phyloP scores from a whole-genome alignment of 2,797 vertebrate species.

The Crenichthys baileyi region DNA sequence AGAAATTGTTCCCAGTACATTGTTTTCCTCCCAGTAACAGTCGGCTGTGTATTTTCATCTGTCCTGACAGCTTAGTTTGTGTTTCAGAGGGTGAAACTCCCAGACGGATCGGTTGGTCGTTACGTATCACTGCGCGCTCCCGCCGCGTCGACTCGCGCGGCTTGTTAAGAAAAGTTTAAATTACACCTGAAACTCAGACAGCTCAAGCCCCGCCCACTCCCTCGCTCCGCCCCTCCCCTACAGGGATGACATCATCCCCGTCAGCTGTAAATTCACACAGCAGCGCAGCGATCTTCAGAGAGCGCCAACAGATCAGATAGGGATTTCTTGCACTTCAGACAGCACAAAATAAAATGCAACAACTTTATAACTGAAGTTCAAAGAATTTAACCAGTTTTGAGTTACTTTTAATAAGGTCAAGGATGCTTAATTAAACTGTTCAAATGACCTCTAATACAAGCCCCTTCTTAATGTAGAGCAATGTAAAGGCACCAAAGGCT shows the following conservation, averaged over 20 bases:
- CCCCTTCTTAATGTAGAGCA: not conserved
- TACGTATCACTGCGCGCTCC: not conserved
- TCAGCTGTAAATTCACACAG: slow-evolving; percentile 27
- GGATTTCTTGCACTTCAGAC: not conserved
- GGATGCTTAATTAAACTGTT: not conserved
- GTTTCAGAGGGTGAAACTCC: not conserved
- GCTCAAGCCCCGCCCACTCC: slow-evolving; percentile 43
- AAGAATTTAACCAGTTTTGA: not conserved
- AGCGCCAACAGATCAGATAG: slow-evolving; percentile 4
- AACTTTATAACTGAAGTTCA: not conserved
- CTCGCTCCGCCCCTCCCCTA: not conserved
- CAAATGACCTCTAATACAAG: not conserved
- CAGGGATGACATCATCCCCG: slow-evolving; percentile 69
- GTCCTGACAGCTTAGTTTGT: not conserved
- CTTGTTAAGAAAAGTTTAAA: slow-evolving; percentile 73
- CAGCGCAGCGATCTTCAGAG: slow-evolving; percentile 34
- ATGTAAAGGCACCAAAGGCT: not conserved
- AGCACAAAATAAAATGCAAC: not conserved
- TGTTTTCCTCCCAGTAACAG: slow-evolving; percentile 11
- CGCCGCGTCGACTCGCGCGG: slow-evolving; percentile 11
- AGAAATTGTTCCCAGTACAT: slow-evolving; percentile 85
- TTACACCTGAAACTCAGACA: slow-evolving; percentile 69
- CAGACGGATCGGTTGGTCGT: not conserved
- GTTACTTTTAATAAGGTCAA: not conserved
- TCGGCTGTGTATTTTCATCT: slow-evolving; percentile 35